Conservation (phyloP, 2,113 vertebrate genomes). For the Diadophis punctatus region DNA sequence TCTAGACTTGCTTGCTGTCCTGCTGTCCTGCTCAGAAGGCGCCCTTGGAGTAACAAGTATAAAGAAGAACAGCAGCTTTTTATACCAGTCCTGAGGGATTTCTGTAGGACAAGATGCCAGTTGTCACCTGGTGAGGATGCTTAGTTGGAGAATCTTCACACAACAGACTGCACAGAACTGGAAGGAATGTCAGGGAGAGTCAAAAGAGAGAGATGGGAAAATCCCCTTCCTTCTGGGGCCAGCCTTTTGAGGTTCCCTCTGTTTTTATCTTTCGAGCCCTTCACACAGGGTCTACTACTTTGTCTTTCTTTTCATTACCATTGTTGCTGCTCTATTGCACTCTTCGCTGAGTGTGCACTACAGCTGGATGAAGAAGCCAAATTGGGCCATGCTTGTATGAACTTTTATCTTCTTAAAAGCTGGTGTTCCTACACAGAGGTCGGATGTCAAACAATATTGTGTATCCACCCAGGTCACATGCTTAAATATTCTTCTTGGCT, state of each 20-base stretch:
- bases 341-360: neutral
- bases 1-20: neutral
- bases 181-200: neutral
- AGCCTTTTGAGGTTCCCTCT: neutral
- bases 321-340: no score
- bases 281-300: neutral
- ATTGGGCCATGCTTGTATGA: neutral
- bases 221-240: neutral
- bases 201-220: neutral
- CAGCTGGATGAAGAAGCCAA: neutral
- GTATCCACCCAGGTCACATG: neutral
- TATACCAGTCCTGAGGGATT: neutral
- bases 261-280: neutral
- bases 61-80: neutral
- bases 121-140: neutral
- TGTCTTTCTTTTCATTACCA: neutral
- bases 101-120: neutral
- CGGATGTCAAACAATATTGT: neutral
- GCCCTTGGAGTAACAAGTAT: neutral
- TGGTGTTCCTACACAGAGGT: neutral
- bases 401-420: neutral
- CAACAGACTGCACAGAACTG: neutral
- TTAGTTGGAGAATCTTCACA: neutral
- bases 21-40: neutral
- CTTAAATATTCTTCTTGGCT: neutral